These are phyloP conservation scores for Resseliella maxima DNA, from an alignment of 2,888 invertebrate genomes.

Conservation along the genomic window DNA sequence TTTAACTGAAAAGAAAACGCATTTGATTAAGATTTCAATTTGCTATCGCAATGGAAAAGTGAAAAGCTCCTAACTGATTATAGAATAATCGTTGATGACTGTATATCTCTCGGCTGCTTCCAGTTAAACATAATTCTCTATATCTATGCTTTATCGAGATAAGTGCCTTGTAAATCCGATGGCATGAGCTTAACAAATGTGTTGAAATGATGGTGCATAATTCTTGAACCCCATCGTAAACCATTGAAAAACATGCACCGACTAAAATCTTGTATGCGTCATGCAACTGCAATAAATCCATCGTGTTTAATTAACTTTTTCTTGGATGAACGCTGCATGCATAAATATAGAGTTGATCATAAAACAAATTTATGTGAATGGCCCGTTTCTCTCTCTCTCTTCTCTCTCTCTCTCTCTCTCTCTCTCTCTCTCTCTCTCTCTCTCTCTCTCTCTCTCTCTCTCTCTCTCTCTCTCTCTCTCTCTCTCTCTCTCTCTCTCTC, in stretches of 20 bases:
- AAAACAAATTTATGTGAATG: neutral
- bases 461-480: too few relatives aligned
- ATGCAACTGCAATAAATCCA: slow-evolving; percentile 37
- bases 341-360: neutral
- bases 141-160: neutral
- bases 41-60: neutral
- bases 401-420: too few relatives aligned
- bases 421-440: too few relatives aligned
- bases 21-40: neutral
- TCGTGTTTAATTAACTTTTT: slow-evolving; percentile 28
- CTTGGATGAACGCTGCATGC: neutral
- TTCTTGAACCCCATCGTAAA: neutral
- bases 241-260: neutral
- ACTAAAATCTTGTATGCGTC: slow-evolving; percentile 6
- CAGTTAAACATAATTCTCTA: neutral
- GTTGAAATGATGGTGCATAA: neutral
- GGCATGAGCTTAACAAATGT: neutral
- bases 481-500: too few relatives aligned
- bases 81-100: too few relatives aligned
- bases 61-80: too few relatives aligned
- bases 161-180: neutral
- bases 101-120: neutral
- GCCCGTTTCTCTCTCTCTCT: neutral
- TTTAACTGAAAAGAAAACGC: neutral
- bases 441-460: too few relatives aligned